phyloP scores from a whole-genome alignment of 1,140 invertebrate genomes.

The honey bee (Apis mellifera) region DNA sequence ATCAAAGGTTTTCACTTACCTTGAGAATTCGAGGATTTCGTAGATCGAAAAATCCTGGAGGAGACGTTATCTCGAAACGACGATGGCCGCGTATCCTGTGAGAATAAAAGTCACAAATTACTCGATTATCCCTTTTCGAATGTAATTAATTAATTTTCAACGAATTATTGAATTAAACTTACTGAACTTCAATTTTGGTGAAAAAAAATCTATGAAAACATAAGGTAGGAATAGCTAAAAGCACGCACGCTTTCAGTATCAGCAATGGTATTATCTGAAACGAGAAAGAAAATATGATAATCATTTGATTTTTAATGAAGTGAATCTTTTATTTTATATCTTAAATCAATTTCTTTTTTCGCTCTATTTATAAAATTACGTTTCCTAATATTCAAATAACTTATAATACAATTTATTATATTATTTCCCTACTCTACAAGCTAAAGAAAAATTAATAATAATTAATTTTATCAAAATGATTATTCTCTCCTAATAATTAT shows the following conservation, averaged over 20 bases:
- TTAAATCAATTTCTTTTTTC: too few species aligned
- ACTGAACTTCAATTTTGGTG: constrained; percentile 77
- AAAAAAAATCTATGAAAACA: constrained; percentile 65
- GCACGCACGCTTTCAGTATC: constrained; percentile 47
- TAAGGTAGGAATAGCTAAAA: constrained; percentile 50
- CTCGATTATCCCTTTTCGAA: too few species aligned
- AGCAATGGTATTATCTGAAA: constrained; percentile 76
- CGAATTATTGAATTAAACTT: constrained; percentile 56
- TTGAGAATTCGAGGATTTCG: constrained; percentile 77
- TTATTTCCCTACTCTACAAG: too few species aligned
- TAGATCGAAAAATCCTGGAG: constrained; percentile 74
- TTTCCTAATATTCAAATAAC: too few species aligned
- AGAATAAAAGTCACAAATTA: neutral
- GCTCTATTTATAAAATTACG: too few species aligned
- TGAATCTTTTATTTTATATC: too few species aligned
- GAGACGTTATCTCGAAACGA: constrained; percentile 74
- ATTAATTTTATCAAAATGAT: too few species aligned
- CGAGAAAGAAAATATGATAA: constrained; percentile 19
- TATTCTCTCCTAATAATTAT: too few species aligned
- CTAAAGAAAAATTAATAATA: too few species aligned
- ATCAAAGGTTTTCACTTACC: constrained; percentile 66
- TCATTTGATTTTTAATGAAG: neutral
- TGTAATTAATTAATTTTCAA: neutral
- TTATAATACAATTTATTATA: too few species aligned
- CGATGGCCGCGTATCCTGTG: constrained; percentile 75